Conservation (phyloP, 2,888 invertebrate species). For the Thymelicus lineola region DNA sequence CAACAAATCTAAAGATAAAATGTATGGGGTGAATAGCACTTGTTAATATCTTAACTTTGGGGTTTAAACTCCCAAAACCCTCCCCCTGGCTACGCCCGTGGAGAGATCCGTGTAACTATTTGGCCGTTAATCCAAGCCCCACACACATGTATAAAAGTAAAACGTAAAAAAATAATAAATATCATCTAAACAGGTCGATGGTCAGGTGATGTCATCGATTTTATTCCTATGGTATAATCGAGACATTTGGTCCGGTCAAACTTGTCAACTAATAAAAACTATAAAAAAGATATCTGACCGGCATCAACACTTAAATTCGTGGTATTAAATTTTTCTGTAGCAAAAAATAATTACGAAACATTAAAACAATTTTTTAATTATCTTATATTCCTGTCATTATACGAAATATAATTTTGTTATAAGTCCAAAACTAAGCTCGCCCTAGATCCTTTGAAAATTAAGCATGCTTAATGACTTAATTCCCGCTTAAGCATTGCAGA, state of each 20-base stretch:
- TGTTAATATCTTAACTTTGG: no score
- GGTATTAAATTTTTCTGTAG: no score
- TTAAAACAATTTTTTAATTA: no score
- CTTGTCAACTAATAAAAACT: conserved; percentile 4
- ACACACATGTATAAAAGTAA: neutral
- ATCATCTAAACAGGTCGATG: conserved; percentile 24
- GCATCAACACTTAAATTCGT: neutral
- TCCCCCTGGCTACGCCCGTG: no score
- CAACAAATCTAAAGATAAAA: no score
- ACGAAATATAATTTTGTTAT: no score
- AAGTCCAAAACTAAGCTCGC: no score
- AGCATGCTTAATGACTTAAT: neutral
- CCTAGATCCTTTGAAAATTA: neutral
- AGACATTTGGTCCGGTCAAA: neutral
- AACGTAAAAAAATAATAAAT: conserved; percentile 2
- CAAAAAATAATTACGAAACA: no score
- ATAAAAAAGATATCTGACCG: neutral
- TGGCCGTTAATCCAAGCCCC: neutral
- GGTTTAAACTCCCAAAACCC: no score
- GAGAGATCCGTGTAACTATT: neutral
- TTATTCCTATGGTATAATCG: conserved; percentile 28
- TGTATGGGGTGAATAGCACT: no score
- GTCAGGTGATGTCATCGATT: conserved; percentile 31
- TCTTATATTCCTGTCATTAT: no score
- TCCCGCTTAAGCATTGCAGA: neutral